Evolutionary conservation across 1,140 invertebrate genomes (phyloP), one percentile per base, ranked within the genome.

Genomic region (Wasmannia auropunctata): DNA sequence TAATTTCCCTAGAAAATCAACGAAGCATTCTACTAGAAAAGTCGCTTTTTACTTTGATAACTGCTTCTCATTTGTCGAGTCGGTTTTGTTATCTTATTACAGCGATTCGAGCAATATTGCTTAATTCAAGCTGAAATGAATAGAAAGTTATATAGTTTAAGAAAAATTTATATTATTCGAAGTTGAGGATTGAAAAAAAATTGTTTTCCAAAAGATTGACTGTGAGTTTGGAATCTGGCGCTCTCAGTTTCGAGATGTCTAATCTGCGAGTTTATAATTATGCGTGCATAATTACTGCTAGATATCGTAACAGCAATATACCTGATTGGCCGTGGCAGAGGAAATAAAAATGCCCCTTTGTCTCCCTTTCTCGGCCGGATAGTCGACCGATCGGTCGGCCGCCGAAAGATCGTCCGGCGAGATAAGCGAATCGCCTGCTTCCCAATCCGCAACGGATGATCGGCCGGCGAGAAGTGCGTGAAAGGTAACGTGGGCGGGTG

Each of bases 401-500:
- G 84, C 70, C 81, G 85, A 60, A 58, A 81, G 85, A 86, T 86
- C 60, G 65, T 46, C 49, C 75, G 83, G 75, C 69, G 89, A 87
- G 91, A 92, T 93, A 92, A 92, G 89, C 91, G 91, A 91, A 88
- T 87, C 87, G 90, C 84, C 90, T 92, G 93, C 92, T 92, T 93
- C 92, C 89, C 92, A 93, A 93, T 93, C 91, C 87, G 90, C 92
- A 91, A 93, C 91, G 92, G 91, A 93, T 93, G 92, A 92, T 92
- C 91, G 91, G 88, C 87, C 91, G 89, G 91, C 88, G 90, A 83
- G 91, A 90, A 89, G 91, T 92, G 91, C 91, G 92, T 92, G 91
- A 93, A 90, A 93, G 91, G 88, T 86, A 91, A 92, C 91, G 93
- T 93, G 92, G 93, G 93, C 92, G 93, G 92, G 91, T 93, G 92